Evolutionary conservation across 2,113 vertebrate species (phyloP), one percentile per base, ranked within the genome.

Genomic region (Caretta caretta): DNA sequence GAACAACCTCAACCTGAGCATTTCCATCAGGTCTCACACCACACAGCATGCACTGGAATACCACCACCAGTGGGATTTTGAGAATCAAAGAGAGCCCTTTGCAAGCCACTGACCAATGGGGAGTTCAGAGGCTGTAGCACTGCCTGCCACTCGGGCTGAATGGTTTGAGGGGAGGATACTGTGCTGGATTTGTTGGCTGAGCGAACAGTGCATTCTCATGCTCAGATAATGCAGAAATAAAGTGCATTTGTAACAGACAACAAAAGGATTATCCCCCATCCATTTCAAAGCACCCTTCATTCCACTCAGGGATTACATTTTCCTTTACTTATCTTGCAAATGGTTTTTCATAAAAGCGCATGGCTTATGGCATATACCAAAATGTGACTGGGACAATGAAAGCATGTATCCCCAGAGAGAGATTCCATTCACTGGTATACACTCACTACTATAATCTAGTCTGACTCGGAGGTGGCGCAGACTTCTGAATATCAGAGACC

Each of bases 321-420:
- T 97, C 97, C 97, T 98, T 98, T 97, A 98, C 98, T 98, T 98
- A 98, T 98, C 98, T 98, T 98, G 98, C 98, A 98, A 98, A 98
- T 98, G 97, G 97, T 96, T 97, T 98, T 97, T 97, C 96, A 46
- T 53, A 98, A 96, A 96, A 97, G 95, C 87, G 24, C 10, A 7
- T 86, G 94, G 98, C 97, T 98, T 97, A 97, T 92, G 96, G 96
- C 95, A 98, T 97, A 97, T 97, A 95, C 91, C 96, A 96, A 98
- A 97, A 94, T 22, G 94, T 78, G 88, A 94, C 62, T 49, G 94
- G 96, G 95, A 94, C 94, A 97, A 96, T 97, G 95, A 56, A 84
- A 98, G 92, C 1, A 7, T 25, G 90, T 93, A 59, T 94, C 79
- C 90, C 72, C 56, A 93, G 16, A 81, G 75, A 93, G 81, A 94